Evolutionary conservation across 2,113 vertebrate genomes (phyloP), one percentile per base, ranked within the genome.

Genomic region (Micromys minutus): DNA sequence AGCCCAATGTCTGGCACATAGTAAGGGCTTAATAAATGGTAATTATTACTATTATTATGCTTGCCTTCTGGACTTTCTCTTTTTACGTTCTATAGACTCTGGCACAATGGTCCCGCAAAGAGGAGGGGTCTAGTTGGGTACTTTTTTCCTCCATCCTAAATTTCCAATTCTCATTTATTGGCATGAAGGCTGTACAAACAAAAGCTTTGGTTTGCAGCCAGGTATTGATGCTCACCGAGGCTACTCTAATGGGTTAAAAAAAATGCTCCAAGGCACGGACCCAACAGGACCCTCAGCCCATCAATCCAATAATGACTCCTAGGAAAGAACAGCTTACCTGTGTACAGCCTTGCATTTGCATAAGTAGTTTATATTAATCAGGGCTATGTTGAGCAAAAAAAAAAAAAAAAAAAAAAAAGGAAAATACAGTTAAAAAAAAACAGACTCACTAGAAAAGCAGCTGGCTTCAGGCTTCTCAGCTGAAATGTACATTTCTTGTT

Each of bases 1-100:
- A 76, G 61, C 34, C 45, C 83, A 42, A 59, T 50, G 22, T 96
- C 85, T 97, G 71, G 96, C 87, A 90, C 65, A 88, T 34, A 80
- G 79, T 87, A 90, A 91, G 55, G 75, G 29, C 45, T 93, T 95
- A 96, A 97, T 91, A 94, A 93, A 91, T n/a, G 36, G 65, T 81
- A 47, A 87, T 81, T 79, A n/a, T 87, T 61, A 34, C 77, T n/a
- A 36, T 89, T 52, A 91, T 71, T 75, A 69, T 52, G 83, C 29
- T 55, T 0, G 34, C 61, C 61, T 59, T 77, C 36, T 75, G 42
- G 83, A 52, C 79, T 87, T 74, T 92, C 45, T 83, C 47, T 85
- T 93, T 93, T 77, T 81, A 36, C n/a, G 90, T 87, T 90, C 52
- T 61, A 63, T n/a, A 85, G n/a, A 63, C 47, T 95, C 67, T 87